These are phyloP conservation scores for Schizopygopsis malacanthus DNA, from an alignment of 2,797 vertebrate species.

Conservation along the genomic window DNA sequence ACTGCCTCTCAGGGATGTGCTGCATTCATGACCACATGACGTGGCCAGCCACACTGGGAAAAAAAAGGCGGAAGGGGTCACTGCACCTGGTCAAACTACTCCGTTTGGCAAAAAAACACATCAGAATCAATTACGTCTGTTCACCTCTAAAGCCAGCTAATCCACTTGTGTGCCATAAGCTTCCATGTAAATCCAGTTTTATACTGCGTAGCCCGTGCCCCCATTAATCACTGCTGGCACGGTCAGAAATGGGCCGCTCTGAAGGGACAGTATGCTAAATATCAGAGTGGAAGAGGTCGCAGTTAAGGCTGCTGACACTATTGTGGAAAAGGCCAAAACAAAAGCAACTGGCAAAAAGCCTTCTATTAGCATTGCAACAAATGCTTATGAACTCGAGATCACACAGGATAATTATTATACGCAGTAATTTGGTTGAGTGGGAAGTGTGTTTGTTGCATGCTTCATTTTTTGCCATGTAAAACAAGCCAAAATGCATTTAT, in stretches of 20 bases:
- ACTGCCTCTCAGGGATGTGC: constrained; percentile 60
- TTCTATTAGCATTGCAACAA: constrained; percentile 25
- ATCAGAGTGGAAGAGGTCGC: constrained; percentile 36
- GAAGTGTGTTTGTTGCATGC: constrained; percentile 19
- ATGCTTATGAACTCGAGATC: constrained; percentile 29
- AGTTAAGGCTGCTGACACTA: constrained; percentile 28
- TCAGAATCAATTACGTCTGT: constrained; percentile 57
- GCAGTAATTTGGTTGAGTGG: constrained; percentile 39
- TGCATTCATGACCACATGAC: constrained; percentile 62
- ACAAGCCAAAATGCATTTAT: constrained; percentile 47
- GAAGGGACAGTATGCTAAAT: constrained; percentile 34
- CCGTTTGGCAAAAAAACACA: constrained; percentile 55
- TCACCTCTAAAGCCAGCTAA: constrained; percentile 71
- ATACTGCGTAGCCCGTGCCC: constrained; percentile 53
- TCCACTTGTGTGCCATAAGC: constrained; percentile 78
- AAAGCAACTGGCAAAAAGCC: constrained; percentile 11
- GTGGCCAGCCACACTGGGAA: constrained; percentile 27
- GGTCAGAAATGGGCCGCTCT: constrained; percentile 40
- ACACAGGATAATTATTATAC: constrained; percentile 29
- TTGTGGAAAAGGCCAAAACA: not conserved
- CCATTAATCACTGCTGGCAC: constrained; percentile 50
- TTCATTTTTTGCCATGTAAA: constrained; percentile 27
- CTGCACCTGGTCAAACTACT: constrained; percentile 67
- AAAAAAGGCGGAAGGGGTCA: constrained; percentile 46
- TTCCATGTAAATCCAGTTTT: constrained; percentile 80